Conservation (phyloP, 2,797 vertebrate species). For the Cryptoprocta ferox region DNA sequence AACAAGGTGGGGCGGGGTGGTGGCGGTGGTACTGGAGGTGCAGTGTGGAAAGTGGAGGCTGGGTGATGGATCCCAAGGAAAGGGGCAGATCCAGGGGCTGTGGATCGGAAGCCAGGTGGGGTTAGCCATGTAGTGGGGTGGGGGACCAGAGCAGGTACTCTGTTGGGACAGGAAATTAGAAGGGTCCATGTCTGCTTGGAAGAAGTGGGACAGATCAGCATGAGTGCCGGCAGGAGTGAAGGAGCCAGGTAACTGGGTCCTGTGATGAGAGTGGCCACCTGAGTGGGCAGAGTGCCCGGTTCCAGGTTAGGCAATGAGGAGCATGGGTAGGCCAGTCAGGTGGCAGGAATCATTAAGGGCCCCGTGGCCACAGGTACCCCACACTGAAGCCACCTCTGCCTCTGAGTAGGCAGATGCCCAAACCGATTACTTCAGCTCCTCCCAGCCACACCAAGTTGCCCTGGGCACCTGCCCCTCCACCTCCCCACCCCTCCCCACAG, state of each 20-base stretch:
- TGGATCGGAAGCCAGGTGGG: not conserved
- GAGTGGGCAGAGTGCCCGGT: not conserved
- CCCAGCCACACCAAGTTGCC: constrained; percentile 63
- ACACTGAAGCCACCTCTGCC: not conserved
- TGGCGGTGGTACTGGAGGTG: rapidly evolving
- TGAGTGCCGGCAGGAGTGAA: not conserved
- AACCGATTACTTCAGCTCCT: constrained; percentile 41
- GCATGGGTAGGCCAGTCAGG: not conserved
- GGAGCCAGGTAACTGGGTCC: not conserved
- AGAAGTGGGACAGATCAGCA: not conserved
- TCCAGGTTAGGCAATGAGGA: constrained; percentile 46
- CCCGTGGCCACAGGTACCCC: not conserved
- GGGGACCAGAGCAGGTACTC: too few species aligned
- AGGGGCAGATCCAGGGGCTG: not conserved
- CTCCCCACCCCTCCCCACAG: constrained; percentile 58
- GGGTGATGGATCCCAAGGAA: not conserved
- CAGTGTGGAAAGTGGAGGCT: not conserved
- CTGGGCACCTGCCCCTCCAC: constrained; percentile 45
- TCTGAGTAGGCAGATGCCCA: constrained; percentile 77
- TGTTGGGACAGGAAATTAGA: not conserved
- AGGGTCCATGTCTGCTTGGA: not conserved
- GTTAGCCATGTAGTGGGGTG: not conserved
- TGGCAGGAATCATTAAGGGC: not conserved
- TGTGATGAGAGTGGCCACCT: not conserved
- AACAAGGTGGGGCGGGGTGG: not conserved